Percentiles rank a stretch among this genome's conserved stretches.
These are phyloP conservation scores for Seladonia tumulorum DNA, from an alignment of 2,888 invertebrate species.

Conservation along the genomic window DNA sequence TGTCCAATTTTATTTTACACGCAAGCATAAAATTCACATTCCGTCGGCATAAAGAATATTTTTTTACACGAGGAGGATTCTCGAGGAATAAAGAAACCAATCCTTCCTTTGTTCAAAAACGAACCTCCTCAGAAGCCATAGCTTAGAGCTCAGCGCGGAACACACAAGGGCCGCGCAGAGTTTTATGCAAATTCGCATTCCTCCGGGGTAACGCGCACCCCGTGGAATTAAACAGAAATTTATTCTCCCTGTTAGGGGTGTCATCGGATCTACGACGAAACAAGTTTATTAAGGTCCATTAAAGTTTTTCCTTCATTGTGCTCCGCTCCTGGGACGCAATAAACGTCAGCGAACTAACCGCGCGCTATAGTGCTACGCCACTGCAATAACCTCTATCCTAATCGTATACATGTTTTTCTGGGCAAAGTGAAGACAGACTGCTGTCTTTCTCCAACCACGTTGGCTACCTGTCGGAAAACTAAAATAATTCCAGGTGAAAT, in stretches of 20 bases:
- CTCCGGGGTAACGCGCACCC: not conserved
- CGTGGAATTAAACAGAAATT: slow-evolving; percentile 11
- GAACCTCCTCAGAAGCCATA: not conserved
- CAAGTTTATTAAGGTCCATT: slow-evolving; percentile 17
- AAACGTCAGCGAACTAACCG: not conserved
- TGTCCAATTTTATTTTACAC: too few species aligned
- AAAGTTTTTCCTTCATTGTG: slow-evolving; percentile 13
- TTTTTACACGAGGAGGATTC: not conserved
- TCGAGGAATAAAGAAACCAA: not conserved
- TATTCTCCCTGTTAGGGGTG: slow-evolving; percentile 15
- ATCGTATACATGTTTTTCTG: not conserved
- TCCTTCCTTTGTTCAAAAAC: not conserved
- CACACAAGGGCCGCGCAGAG: not conserved
- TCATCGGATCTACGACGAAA: not conserved
- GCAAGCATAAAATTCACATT: not conserved
- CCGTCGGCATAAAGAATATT: not conserved
- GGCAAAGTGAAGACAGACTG: not conserved
- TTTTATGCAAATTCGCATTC: slow-evolving; percentile 11
- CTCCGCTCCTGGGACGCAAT: not conserved
- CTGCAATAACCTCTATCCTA: not conserved
- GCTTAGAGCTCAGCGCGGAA: not conserved
- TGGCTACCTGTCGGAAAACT: not conserved
- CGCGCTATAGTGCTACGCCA: not conserved
- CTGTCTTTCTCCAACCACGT: not conserved
- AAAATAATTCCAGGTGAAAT: not conserved